Conservation (phyloP, 2,797 vertebrate species). For the Mallotus villosus region DNA sequence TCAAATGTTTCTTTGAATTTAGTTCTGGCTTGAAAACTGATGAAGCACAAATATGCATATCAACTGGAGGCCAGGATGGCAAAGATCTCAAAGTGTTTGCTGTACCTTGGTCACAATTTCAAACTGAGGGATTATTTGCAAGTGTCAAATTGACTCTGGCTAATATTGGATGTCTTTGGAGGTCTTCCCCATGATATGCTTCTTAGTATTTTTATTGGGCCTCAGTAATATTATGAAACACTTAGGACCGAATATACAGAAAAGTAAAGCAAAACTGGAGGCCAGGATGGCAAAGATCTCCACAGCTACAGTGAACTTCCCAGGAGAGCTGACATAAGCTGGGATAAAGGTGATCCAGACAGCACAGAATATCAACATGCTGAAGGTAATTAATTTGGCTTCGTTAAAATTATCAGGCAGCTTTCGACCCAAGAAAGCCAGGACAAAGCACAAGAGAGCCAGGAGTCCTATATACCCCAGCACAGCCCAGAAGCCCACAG, state of each 20-base stretch:
- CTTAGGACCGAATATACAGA: slow-evolving; percentile 27
- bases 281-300: slow-evolving; percentile 48
- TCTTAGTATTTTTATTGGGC: slow-evolving; percentile 55
- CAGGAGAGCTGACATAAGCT: slow-evolving; percentile 54
- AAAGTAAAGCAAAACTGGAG: slow-evolving; percentile 39
- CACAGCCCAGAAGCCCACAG: slow-evolving; percentile 57
- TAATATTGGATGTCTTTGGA: too few species aligned
- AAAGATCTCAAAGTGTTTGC: slow-evolving; percentile 5
- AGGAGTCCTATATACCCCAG: slow-evolving; percentile 58
- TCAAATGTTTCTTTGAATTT: slow-evolving; percentile 35
- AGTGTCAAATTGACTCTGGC: too few species aligned
- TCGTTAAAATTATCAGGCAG: slow-evolving; percentile 61
- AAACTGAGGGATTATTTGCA: too few species aligned
- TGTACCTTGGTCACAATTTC: too few species aligned
- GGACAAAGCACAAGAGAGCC: slow-evolving; percentile 54
- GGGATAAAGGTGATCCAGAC: slow-evolving; percentile 44
- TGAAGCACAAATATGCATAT: slow-evolving; percentile 29
- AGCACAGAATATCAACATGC: slow-evolving; percentile 61
- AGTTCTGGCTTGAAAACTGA: slow-evolving; percentile 24
- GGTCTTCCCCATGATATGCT: slow-evolving; percentile 45
- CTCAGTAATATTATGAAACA: slow-evolving; percentile 35
- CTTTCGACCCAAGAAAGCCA: slow-evolving; percentile 58
- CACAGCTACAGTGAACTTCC: slow-evolving; percentile 56
- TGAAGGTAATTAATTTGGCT: slow-evolving; percentile 61
- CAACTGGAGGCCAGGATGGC: slow-evolving; percentile 35